These are phyloP conservation scores for Orchesellides sinensis DNA, from an alignment of 2,888 invertebrate species.

Conservation along the genomic window DNA sequence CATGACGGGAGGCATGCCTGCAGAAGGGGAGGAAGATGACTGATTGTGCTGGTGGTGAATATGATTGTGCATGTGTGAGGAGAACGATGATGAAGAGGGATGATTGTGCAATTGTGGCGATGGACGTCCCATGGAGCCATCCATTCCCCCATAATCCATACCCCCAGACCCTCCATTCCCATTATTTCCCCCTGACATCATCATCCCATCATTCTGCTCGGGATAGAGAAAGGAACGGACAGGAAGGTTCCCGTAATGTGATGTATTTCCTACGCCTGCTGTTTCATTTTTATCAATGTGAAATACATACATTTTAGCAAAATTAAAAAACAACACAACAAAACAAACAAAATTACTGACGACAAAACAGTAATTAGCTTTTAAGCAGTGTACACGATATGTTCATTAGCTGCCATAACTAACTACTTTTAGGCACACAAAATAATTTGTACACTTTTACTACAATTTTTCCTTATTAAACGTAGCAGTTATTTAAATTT, in stretches of 20 bases:
- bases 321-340: slow-evolving; percentile 11
- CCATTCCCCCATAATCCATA: slow-evolving; percentile 21
- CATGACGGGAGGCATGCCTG: slow-evolving; percentile 14
- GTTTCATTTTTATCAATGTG: not conserved
- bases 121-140: slow-evolving; percentile 34
- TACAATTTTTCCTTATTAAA: no score
- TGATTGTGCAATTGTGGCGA: slow-evolving; percentile 42
- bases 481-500: no score
- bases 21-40: slow-evolving; percentile 46
- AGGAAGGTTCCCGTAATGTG: slow-evolving; percentile 75
- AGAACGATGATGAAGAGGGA: slow-evolving; percentile 11
- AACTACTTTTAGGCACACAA: no score
- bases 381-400: not conserved
- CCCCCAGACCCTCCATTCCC: slow-evolving; percentile 9
- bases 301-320: not conserved
- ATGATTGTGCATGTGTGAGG: slow-evolving; percentile 60
- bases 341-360: not conserved
- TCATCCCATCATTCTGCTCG: slow-evolving; percentile 45
- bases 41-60: slow-evolving; percentile 64
- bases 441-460: no score
- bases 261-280: slow-evolving; percentile 67
- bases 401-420: no score
- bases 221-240: slow-evolving; percentile 71
- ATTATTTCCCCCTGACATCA: slow-evolving; percentile 34
- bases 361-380: not conserved